Evolutionary conservation across 2,113 vertebrate genomes (phyloP), one percentile per base, ranked within the genome.

Genomic region (Columba janthina): DNA sequence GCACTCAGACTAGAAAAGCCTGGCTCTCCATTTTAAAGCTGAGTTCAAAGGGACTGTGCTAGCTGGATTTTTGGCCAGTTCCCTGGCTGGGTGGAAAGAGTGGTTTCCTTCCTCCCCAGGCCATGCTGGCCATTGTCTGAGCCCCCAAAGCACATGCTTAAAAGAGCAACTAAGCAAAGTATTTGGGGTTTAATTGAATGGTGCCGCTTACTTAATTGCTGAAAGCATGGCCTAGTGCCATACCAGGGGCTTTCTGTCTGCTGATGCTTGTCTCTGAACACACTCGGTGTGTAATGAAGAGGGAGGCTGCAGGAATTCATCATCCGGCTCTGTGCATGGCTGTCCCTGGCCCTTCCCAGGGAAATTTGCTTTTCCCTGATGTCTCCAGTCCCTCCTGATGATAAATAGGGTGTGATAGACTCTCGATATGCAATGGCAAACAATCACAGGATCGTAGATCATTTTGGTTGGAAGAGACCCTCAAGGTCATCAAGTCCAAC

Each of bases 31-130:
- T 38, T 66, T 77, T 32, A 62, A 87, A 90, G 15, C 14, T 0
- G 7, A 93, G 51, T 93, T 95, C 93, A 95, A 90, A 91, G 76
- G 31, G 53, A 62, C 71, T 81, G 80, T 53, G 79, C 61, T 28
- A 70, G 66, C 79, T 86, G 72, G 85, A 85, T 54, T 96, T 89
- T 71, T 89, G 94, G 91, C 93, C 0, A 2, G 46, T 76, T 89
- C 93, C 64, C 74, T 89, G 75, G 54, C 74, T 94, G 94, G 93
- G 94, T 94, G 91, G 94, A 89, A 95, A 93, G 78, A 85, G 36
- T 1, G 4, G 79, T 80, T 96, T 96, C 93, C 95, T 96, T 97
- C 94, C 96, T 97, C 85, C 64, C 44, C 88, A 74, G 28, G 82
- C 85, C 25, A 2, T 3, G 29, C 72, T 83, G 17, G 72, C 90